Percentiles rank a stretch among this genome's conserved stretches.
These are phyloP conservation scores for Lagria hirta DNA, from an alignment of 2,888 invertebrate species.

Conservation along the genomic window DNA sequence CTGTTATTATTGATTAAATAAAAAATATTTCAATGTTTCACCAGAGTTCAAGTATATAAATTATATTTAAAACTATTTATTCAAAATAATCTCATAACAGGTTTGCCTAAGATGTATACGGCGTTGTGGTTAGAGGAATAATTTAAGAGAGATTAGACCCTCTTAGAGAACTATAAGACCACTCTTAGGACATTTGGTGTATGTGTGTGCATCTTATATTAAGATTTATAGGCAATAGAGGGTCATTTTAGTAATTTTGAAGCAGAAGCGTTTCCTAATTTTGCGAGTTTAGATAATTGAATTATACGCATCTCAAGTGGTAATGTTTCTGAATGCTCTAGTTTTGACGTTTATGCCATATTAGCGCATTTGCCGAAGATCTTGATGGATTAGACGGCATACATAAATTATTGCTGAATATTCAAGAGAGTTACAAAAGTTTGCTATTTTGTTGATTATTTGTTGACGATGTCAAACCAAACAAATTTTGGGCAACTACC, in stretches of 20 bases:
- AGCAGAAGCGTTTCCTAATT: conserved; percentile 17
- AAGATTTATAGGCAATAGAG: conserved; percentile 44
- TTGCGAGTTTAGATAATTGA: conserved; percentile 19
- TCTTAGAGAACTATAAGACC: conserved; percentile 40
- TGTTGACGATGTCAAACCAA: conserved; percentile 14
- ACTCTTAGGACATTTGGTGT: conserved; percentile 44
- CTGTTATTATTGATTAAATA: too few species aligned
- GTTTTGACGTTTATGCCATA: conserved; percentile 23
- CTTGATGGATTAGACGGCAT: conserved; percentile 28
- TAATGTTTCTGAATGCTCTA: too few species aligned
- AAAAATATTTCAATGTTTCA: too few species aligned
- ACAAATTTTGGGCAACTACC: conserved; percentile 13
- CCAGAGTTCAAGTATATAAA: too few species aligned
- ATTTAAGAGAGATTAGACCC: conserved; percentile 44
- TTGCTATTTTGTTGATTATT: conserved; percentile 26
- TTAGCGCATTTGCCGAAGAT: conserved; percentile 21
- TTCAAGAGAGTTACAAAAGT: conserved; percentile 24
- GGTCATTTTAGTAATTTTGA: conserved; percentile 43
- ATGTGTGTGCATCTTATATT: conserved; percentile 48
- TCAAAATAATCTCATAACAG: too few species aligned
- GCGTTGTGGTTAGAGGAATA: too few species aligned
- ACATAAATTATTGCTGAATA: conserved; percentile 29
- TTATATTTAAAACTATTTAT: too few species aligned
- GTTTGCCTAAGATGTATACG: too few species aligned
- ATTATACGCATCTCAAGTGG: conserved; percentile 16